A percentile compares a stretch with the other conserved stretches of the same genome.
phyloP scores from a whole-genome alignment of 1,140 invertebrate genomes.

The Neotoxoptera formosana region DNA sequence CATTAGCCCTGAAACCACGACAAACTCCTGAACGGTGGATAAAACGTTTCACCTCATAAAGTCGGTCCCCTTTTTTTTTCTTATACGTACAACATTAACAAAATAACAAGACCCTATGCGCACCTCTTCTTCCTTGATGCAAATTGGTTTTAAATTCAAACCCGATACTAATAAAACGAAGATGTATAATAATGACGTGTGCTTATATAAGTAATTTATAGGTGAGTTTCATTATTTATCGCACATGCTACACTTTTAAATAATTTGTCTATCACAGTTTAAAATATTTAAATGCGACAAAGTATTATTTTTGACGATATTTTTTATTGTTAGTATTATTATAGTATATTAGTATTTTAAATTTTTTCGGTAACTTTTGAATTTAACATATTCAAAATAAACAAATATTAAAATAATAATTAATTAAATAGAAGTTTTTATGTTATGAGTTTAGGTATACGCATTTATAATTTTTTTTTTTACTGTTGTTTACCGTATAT shows the following conservation, averaged over 20 bases:
- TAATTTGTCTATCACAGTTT: not conserved
- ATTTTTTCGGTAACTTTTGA: too few species aligned
- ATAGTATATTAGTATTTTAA: too few species aligned
- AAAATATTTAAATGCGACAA: not conserved
- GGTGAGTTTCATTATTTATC: not conserved
- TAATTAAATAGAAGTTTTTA: not conserved
- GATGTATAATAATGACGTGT: not conserved
- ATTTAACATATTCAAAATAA: not conserved
- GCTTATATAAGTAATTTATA: not conserved
- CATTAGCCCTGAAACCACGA: slow-evolving; percentile 46
- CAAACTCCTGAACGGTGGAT: slow-evolving; percentile 50
- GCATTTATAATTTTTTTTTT: too few species aligned
- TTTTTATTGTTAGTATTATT: not conserved
- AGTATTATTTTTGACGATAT: not conserved
- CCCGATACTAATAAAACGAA: not conserved
- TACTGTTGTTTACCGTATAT: too few species aligned
- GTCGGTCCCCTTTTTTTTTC: not conserved
- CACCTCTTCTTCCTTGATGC: slow-evolving; percentile 5
- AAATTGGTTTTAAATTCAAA: slow-evolving; percentile 52
- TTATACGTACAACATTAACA: not conserved
- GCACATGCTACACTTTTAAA: not conserved
- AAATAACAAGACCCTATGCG: not conserved
- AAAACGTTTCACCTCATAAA: slow-evolving; percentile 57
- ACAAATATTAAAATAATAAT: not conserved
- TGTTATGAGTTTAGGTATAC: too few species aligned